phyloP scores from a whole-genome alignment of 1,140 invertebrate species.

The Eriocheir sinensis region DNA sequence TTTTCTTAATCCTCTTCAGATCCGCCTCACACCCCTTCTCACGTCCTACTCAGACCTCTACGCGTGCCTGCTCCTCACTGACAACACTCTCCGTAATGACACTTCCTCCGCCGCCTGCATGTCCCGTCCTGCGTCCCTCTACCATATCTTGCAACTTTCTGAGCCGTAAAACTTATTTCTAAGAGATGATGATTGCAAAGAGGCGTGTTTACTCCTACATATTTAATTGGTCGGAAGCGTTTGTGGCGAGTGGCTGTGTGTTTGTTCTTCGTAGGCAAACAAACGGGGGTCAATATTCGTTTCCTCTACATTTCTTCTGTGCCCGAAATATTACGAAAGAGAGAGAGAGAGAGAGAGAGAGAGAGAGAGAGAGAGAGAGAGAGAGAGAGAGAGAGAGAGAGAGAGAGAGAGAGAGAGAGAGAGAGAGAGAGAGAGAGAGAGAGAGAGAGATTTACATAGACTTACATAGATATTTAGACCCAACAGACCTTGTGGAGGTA shows the following conservation, averaged over 20 bases:
- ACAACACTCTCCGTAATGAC: neutral
- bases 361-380: too few relatives aligned
- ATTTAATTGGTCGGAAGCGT: conserved; percentile 60
- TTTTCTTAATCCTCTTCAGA: too few relatives aligned
- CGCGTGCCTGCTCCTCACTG: neutral
- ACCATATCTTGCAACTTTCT: neutral
- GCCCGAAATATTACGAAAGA: too few relatives aligned
- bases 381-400: too few relatives aligned
- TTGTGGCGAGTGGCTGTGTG: conserved; percentile 32
- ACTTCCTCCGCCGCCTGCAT: neutral
- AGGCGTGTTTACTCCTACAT: conserved; percentile 39
- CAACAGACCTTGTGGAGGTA: too few relatives aligned
- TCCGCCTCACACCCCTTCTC: too few relatives aligned
- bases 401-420: too few relatives aligned
- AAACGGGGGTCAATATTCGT: conserved; percentile 31
- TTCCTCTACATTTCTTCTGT: conserved; percentile 40
- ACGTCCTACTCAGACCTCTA: too few relatives aligned
- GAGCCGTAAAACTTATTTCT: conserved; percentile 34
- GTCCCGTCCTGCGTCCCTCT: neutral
- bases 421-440: too few relatives aligned
- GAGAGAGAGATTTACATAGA: too few relatives aligned
- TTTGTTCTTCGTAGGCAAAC: conserved; percentile 8
- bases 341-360: too few relatives aligned
- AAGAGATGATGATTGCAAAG: conserved; percentile 53
- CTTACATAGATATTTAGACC: too few relatives aligned